A percentile compares a stretch with the other conserved stretches of the same genome.
These are phyloP conservation scores for Tachyglossus aculeatus DNA, from an alignment of 2,797 vertebrate species.

Conservation along the genomic window DNA sequence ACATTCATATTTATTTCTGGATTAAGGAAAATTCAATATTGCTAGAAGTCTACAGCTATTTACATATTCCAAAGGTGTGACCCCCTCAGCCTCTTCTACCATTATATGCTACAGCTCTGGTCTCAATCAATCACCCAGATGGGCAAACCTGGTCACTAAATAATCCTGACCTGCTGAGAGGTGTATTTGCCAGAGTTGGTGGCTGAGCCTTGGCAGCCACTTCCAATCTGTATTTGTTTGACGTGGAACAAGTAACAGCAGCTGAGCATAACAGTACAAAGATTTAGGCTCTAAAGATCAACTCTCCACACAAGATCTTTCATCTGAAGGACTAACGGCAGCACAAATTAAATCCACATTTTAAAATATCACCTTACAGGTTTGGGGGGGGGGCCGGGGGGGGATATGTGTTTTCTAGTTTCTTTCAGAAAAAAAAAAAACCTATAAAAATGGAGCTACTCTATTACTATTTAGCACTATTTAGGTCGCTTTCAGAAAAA, in stretches of 20 bases:
- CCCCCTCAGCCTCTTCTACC: conserved; percentile 22
- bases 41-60: too few species aligned
- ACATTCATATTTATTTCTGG: too few species aligned
- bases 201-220: conserved; percentile 18
- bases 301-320: conserved; percentile 31
- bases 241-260: conserved; percentile 16
- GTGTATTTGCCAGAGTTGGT: conserved; percentile 21
- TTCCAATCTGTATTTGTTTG: conserved; percentile 7
- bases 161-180: too few species aligned
- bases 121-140: conserved; percentile 26
- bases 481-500: background rate
- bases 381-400: too few species aligned
- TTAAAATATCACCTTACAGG: background rate
- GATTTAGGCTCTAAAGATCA: conserved; percentile 28
- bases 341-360: background rate
- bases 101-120: conserved; percentile 46
- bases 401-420: too few species aligned
- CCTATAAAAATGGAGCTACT: too few species aligned
- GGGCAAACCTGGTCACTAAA: conserved; percentile 13
- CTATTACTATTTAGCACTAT: background rate
- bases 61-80: too few species aligned
- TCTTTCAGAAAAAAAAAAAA: too few species aligned
- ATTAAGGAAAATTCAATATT: too few species aligned
- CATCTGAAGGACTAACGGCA: conserved; percentile 29
- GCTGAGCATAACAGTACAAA: background rate